Conservation (phyloP, 2,888 invertebrate species). For the Zaprionus bogoriensis region DNA sequence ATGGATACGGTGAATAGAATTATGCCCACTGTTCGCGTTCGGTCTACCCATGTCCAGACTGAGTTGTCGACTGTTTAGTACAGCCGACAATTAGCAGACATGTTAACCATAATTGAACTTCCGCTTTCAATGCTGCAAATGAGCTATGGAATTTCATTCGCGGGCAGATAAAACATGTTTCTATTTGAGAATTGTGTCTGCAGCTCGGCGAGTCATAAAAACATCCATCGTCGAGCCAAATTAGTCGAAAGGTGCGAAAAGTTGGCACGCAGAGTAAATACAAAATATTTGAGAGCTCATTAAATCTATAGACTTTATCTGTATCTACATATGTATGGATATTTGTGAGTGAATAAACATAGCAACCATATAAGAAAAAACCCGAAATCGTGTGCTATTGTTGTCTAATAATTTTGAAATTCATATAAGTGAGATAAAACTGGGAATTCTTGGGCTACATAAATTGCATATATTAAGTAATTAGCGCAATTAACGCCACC, state of each 20-base stretch:
- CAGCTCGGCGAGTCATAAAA: neutral
- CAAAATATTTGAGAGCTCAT: constrained; percentile 11
- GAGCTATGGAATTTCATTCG: constrained; percentile 18
- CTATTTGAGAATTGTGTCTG: neutral
- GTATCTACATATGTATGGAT: neutral
- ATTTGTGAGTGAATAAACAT: constrained; percentile 20
- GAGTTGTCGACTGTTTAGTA: constrained; percentile 52
- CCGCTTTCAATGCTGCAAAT: constrained; percentile 60
- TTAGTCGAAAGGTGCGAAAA: constrained; percentile 29
- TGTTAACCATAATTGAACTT: constrained; percentile 64
- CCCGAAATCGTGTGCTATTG: no score
- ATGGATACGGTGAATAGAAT: neutral
- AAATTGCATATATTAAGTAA: constrained; percentile 17
- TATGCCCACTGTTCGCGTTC: neutral
- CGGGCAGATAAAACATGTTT: neutral
- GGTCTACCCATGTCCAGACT: constrained; percentile 25
- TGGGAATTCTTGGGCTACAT: constrained; percentile 3
- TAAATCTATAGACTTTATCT: constrained; percentile 5
- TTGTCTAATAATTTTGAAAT: constrained; percentile 20
- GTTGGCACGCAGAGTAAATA: constrained; percentile 10
- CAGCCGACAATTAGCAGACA: constrained; percentile 60
- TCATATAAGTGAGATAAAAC: constrained; percentile 9
- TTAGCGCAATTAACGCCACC: constrained; percentile 40
- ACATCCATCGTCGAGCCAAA: neutral
- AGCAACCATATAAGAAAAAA: neutral